Conservation (phyloP, 1,140 invertebrate genomes). For the Spodoptera frugiperda region DNA sequence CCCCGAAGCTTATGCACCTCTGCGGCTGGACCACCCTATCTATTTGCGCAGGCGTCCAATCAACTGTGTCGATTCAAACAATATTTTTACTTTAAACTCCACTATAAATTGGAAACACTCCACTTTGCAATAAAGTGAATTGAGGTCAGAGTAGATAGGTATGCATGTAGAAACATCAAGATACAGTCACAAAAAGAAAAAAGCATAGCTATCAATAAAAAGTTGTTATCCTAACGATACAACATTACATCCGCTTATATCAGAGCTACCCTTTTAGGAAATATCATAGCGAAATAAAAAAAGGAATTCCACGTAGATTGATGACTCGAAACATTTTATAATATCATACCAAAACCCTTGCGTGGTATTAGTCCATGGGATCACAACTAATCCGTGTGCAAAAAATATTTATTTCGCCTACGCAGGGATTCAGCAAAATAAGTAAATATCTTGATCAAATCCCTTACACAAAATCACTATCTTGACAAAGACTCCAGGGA, state of each 20-base stretch:
- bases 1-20: constrained; percentile 54
- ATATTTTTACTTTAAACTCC: constrained; percentile 48
- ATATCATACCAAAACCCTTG: constrained; percentile 41
- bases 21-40: constrained; percentile 55
- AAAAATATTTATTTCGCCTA: constrained; percentile 36
- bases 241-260: not conserved
- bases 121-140: not conserved
- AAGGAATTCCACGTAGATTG: constrained; percentile 23
- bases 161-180: not conserved
- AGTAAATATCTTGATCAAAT: constrained; percentile 45
- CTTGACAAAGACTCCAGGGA: constrained; percentile 36
- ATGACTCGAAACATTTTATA: constrained; percentile 41
- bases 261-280: constrained; percentile 19
- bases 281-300: constrained; percentile 28
- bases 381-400: constrained; percentile 34
- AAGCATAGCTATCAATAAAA: not conserved
- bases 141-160: not conserved
- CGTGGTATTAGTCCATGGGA: constrained; percentile 43
- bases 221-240: not conserved
- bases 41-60: constrained; percentile 59
- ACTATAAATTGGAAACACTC: not conserved
- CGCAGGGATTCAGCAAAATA: constrained; percentile 34
- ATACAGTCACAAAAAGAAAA: not conserved
- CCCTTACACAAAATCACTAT: constrained; percentile 41
- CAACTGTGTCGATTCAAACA: constrained; percentile 49